Evolutionary conservation across 2,888 invertebrate genomes (phyloP), one percentile per base, ranked within the genome.

Genomic region (Hypercompe scribonia): DNA sequence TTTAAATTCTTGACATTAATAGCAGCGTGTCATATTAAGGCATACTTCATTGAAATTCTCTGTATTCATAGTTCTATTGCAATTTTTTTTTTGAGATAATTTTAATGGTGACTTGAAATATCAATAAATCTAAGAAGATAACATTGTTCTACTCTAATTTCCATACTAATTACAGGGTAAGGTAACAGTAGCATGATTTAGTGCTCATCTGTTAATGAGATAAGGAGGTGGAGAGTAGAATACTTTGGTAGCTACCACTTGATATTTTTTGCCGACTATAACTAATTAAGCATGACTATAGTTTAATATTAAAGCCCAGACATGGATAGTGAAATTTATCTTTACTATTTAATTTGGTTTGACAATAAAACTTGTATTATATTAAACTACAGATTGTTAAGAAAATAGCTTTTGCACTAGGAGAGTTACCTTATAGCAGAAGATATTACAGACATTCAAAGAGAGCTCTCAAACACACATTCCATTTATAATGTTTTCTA

Each of bases 1-100:
- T 78, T 76, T 28, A 73, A 84, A 77, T 77, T 75, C 80, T 75
- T 79, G 78, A 80, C 84, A 80, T 72, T 65, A 78, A 79, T 80
- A 77, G 21, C 69, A 33, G 18, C 50, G 13, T 54, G 64, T 13
- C 2, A 34, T 54, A 50, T 31, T 67, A 31, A 31, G 15, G 15
- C 0, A 28, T 1, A 31, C 15, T 58, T n/a, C 21, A 21, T 54
- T 54, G n/a, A 54, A 54, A n/a, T 54, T 54, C 24, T 11, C 24
- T 3, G 8, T 8, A 13, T 54, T 54, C 8, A 11, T 24, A 54
- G 11, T 54, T 54, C 50, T 50, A 46, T 18, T 18, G 0, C 21
- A 46, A 18, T 18, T 21, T 21, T 3, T 18, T 46, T 46, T 46
- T 21, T 21, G 21, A 2, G 3, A 21, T 46, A 4, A 46, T 18